Evolutionary conservation across 1,140 invertebrate genomes (phyloP), one percentile per base, ranked within the genome.

Genomic region (Cryptotermes secundus): DNA sequence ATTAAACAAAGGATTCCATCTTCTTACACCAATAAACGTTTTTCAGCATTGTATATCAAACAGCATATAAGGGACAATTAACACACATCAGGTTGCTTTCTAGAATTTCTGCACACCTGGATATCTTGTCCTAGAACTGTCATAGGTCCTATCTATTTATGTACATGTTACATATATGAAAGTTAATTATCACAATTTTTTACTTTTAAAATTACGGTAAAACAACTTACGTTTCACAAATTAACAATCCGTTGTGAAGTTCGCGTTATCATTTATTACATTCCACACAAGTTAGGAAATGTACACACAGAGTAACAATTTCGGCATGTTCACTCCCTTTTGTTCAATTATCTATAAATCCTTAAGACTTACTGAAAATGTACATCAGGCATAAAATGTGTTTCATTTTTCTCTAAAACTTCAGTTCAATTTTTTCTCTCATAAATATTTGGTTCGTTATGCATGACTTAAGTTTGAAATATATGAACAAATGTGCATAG

Each of bases 121-220:
- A 72, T 72, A 72, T 26, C 59, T 2, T 31, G 14, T 72, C 26
- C 59, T 72, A 72, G 9, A 72, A 72, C 9, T 72, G 59, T n/a
- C n/a, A 9, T 14, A 72, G n/a, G 59, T 7, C 31, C 14, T 72
- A 12, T 10, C 7, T 72, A 72, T 72, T n/a, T 72, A 72, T 72
- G 7, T 16, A 72, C n/a, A n/a, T n/a, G n/a, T n/a, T 72, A 72
- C 6, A 72, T 31, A 31, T n/a, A 72, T 10, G 59, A 72, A n/a
- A 72, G 26, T 72, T 72, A 72, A 72, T 31, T 72, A 72, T 72
- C 59, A 72, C 59, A 72, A 72, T 72, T 31, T 72, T n/a, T 72
- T 2, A 6, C n/a, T 72, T 31, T 31, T 6, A 31, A 72, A 72
- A 3, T 72, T 31, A 31, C 7, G 59, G 26, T 31, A 4, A 72